Evolutionary conservation across 2,797 vertebrate genomes (phyloP).

Genomic region (Urocyon cinereoargenteus): DNA sequence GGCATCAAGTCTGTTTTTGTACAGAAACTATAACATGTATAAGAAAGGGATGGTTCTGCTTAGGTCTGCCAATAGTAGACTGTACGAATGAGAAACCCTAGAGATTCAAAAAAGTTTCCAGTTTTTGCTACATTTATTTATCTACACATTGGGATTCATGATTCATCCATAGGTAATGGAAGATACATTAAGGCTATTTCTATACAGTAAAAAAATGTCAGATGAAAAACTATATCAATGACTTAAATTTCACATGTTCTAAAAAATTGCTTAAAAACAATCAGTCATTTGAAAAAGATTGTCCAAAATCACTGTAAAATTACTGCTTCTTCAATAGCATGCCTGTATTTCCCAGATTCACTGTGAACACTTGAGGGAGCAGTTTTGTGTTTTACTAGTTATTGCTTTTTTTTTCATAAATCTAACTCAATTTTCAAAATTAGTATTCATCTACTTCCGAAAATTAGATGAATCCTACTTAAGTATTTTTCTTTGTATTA

Average conservation of each 20-base stretch:
- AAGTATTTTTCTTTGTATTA: not conserved
- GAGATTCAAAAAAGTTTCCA: not conserved
- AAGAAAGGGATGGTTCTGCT: not conserved
- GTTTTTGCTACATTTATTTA: not conserved
- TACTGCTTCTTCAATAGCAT: not conserved
- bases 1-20: not conserved
- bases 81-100: not conserved
- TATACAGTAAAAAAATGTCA: slow-evolving; percentile 57
- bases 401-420: not conserved
- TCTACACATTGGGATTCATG: slow-evolving; percentile 52
- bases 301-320: slow-evolving; percentile 54
- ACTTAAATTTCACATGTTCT: slow-evolving; percentile 70
- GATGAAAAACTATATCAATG: slow-evolving; percentile 48
- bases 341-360: not conserved
- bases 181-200: slow-evolving; percentile 62
- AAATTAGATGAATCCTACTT: not conserved
- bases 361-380: not conserved
- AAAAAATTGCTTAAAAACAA: slow-evolving; percentile 65
- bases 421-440: slow-evolving; percentile 19
- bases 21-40: not conserved
- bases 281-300: slow-evolving; percentile 68
- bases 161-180: slow-evolving; percentile 54
- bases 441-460: not conserved
- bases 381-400: not conserved
- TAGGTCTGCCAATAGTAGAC: not conserved